Percentiles rank a stretch among this genome's conserved stretches.
These are phyloP conservation scores for Caenorhabditis inopinata DNA, from an alignment of 1,140 invertebrate genomes.

Conservation along the genomic window DNA sequence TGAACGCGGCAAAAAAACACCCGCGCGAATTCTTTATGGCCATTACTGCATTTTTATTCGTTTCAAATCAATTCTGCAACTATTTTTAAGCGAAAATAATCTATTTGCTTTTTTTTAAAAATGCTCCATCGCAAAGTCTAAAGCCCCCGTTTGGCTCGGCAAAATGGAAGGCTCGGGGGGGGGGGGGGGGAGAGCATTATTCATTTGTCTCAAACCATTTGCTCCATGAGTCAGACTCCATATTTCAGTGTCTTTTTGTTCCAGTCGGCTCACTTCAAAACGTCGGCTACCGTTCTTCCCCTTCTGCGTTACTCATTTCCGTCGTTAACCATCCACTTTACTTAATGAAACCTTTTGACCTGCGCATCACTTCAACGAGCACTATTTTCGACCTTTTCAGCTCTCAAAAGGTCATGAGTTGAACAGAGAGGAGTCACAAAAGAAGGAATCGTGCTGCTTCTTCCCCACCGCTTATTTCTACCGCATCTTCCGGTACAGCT, in stretches of 20 bases:
- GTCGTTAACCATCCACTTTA: not conserved
- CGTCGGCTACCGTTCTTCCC: not conserved
- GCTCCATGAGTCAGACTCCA: not conserved
- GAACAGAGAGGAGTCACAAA: not conserved
- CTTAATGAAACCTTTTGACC: not conserved
- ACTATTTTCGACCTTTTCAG: not conserved
- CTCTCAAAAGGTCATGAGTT: slow-evolving; percentile 5
- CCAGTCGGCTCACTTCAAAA: not conserved
- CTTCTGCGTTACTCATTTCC: slow-evolving; percentile 8
- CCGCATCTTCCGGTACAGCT: slow-evolving; percentile 28
- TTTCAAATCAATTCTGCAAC: too few species aligned
- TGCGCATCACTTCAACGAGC: not conserved
- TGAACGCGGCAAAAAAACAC: too few species aligned
- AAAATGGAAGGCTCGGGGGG: too few species aligned
- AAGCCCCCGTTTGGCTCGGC: too few species aligned
- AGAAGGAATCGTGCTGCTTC: not conserved
- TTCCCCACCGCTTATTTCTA: not conserved
- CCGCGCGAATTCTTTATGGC: too few species aligned
- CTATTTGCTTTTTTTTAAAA: too few species aligned
- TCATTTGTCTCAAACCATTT: too few species aligned
- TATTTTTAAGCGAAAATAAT: too few species aligned
- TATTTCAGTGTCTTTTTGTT: not conserved
- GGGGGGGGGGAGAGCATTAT: too few species aligned
- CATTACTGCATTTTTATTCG: too few species aligned
- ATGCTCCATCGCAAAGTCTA: too few species aligned